A percentile compares a stretch with the other conserved stretches of the same genome.
Conservation (phyloP, 2,888 invertebrate species). For the Cheilosia vernalis region DNA sequence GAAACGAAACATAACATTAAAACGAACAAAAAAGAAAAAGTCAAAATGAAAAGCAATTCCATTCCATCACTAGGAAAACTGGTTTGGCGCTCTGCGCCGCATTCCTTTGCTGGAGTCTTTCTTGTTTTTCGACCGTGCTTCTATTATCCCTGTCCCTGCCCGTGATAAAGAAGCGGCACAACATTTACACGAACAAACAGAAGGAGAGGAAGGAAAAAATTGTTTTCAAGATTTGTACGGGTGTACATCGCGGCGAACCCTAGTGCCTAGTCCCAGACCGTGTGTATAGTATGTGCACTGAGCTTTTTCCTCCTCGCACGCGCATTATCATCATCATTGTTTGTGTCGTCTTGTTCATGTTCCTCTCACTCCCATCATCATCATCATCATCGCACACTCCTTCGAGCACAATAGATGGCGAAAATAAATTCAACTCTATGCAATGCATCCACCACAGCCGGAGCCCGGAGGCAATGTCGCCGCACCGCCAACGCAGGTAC, state of each 20-base stretch:
- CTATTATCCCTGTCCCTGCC: conserved; percentile 43
- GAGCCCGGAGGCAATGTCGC: not conserved
- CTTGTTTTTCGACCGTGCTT: conserved; percentile 42
- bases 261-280: not conserved
- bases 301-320: conserved; percentile 68
- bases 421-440: conserved; percentile 60
- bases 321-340: conserved; percentile 68
- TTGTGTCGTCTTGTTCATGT: conserved; percentile 56
- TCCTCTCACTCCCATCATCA: not conserved
- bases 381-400: not conserved
- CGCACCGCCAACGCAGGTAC: conserved; percentile 68
- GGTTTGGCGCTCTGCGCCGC: conserved; percentile 71
- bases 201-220: conserved; percentile 28
- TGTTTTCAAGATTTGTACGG: conserved; percentile 31
- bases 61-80: conserved; percentile 69
- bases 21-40: conserved; percentile 17
- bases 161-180: conserved; percentile 24
- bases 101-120: conserved; percentile 65
- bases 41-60: conserved; percentile 60
- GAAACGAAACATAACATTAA: conserved; percentile 42
- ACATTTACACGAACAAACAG: conserved; percentile 11
- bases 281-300: not conserved
- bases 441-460: conserved; percentile 12
- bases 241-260: not conserved
- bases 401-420: conserved; percentile 39